phyloP scores from a whole-genome alignment of 2,888 invertebrate species.

The Zygothrica quintamaculata region DNA sequence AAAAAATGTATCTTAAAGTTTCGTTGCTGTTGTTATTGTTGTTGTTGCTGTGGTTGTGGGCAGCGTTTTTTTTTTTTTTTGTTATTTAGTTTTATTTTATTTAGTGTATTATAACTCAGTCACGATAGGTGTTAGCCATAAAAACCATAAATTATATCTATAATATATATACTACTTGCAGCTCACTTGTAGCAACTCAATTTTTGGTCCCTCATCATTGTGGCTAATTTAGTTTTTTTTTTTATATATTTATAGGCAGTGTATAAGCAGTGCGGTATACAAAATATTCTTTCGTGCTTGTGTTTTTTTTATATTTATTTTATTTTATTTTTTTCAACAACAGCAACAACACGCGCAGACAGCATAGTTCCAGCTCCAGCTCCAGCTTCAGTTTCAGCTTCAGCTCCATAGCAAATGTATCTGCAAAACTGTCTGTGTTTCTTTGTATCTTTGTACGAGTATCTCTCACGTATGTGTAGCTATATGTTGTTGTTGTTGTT shows the following conservation, averaged over 20 bases:
- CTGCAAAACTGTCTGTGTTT: conserved; percentile 42
- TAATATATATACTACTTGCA: no score
- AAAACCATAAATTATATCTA: no score
- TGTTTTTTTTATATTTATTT: conserved; percentile 23
- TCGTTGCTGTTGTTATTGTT: conserved; percentile 18
- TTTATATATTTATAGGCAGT: conserved; percentile 3
- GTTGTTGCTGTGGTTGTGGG: conserved; percentile 33
- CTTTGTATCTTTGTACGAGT: conserved; percentile 45
- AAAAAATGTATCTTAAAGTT: conserved; percentile 70
- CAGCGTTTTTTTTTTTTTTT: conserved; percentile 19
- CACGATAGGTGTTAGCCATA: no score
- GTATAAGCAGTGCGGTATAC: not conserved
- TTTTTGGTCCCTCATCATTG: no score
- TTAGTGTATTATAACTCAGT: not conserved
- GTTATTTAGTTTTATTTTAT: no score
- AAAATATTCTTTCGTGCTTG: not conserved
- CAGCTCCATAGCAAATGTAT: conserved; percentile 64
- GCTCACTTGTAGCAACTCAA: no score
- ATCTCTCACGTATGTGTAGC: conserved; percentile 59
- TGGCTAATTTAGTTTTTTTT: not conserved
- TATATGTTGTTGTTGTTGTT: conserved; percentile 35
- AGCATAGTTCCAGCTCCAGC: conserved; percentile 31
- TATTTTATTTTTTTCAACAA: conserved; percentile 33
- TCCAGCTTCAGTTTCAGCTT: no score
- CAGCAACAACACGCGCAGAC: conserved; percentile 43